Conservation (phyloP, 2,888 invertebrate species). For the Trisateles emortualis region DNA sequence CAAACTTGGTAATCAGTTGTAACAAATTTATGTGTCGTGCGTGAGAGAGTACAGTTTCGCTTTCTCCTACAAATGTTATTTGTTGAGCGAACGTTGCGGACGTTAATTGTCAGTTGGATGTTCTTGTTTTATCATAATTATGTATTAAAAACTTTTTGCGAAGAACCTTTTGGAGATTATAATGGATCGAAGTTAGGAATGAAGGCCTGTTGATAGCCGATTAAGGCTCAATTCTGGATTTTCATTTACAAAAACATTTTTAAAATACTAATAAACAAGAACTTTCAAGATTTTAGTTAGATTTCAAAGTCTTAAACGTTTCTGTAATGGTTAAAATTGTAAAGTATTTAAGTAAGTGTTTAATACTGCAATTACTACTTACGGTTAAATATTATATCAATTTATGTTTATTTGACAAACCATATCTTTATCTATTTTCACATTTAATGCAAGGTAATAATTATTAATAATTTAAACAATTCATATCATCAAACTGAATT, state of each 20-base stretch:
- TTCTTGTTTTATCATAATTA: constrained; percentile 49
- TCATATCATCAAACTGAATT: too few relatives aligned
- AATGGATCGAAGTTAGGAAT: constrained; percentile 38
- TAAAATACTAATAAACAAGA: too few relatives aligned
- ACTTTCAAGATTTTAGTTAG: too few relatives aligned
- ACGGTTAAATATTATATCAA: too few relatives aligned
- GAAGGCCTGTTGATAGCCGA: constrained; percentile 29
- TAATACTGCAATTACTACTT: too few relatives aligned
- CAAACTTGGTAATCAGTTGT: constrained; percentile 84
- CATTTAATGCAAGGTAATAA: too few relatives aligned
- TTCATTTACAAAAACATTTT: constrained; percentile 8
- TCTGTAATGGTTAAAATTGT: too few relatives aligned
- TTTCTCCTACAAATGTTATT: constrained; percentile 46
- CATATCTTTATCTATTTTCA: too few relatives aligned
- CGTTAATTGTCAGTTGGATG: constrained; percentile 50
- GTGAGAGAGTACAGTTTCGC: constrained; percentile 62
- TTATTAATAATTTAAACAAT: too few relatives aligned
- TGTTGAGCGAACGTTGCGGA: constrained; percentile 43
- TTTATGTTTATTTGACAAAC: too few relatives aligned
- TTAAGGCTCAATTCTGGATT: constrained; percentile 21
- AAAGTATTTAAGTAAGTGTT: too few relatives aligned
- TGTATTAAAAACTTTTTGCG: constrained; percentile 42
- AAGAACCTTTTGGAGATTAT: constrained; percentile 37
- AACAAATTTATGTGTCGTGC: constrained; percentile 82
- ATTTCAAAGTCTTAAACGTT: too few relatives aligned